Conservation (phyloP, 2,113 vertebrate species). For the Ornithorhynchus anatinus region DNA sequence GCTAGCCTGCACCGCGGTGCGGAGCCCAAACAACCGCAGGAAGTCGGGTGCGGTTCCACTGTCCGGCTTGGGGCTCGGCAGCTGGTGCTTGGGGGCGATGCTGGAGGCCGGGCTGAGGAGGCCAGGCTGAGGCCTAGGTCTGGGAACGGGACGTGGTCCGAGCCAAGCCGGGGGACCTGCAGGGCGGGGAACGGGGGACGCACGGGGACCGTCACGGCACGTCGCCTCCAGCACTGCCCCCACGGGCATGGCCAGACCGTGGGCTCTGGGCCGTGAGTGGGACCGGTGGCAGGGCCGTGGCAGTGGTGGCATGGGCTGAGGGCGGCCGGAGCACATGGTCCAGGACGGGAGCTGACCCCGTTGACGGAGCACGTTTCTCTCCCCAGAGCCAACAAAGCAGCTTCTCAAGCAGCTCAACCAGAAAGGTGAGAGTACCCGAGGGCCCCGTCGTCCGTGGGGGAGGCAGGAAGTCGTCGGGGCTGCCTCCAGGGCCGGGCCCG, state of each 20-base stretch:
- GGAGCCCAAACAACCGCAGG: slow-evolving; percentile 42
- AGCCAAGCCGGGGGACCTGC: too few species aligned
- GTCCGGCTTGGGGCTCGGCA: not conserved
- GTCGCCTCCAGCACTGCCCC: not conserved
- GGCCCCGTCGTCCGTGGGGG: not conserved
- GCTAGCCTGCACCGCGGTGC: slow-evolving; percentile 9
- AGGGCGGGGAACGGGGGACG: not conserved
- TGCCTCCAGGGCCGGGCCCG: not conserved
- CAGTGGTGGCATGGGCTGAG: not conserved
- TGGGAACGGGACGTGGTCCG: not conserved
- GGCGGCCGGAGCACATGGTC: not conserved
- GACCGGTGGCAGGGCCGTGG: not conserved
- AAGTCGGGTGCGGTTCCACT: slow-evolving; percentile 54
- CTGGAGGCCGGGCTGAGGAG: not conserved
- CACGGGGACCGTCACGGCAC: not conserved
- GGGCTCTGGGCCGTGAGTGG: slow-evolving; percentile 23
- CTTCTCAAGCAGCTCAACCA: slow-evolving; percentile 65
- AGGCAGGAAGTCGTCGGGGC: not conserved
- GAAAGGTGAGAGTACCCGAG: slow-evolving; percentile 57
- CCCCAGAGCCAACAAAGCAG: slow-evolving; percentile 83
- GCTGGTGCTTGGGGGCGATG: not conserved
- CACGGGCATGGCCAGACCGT: not conserved
- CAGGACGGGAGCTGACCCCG: not conserved
- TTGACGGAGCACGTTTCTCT: not conserved
- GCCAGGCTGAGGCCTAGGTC: too few species aligned